A percentile compares a stretch with the other conserved stretches of the same genome.
phyloP scores from a whole-genome alignment of 2,888 invertebrate species.

The Synergus laeviventris region DNA sequence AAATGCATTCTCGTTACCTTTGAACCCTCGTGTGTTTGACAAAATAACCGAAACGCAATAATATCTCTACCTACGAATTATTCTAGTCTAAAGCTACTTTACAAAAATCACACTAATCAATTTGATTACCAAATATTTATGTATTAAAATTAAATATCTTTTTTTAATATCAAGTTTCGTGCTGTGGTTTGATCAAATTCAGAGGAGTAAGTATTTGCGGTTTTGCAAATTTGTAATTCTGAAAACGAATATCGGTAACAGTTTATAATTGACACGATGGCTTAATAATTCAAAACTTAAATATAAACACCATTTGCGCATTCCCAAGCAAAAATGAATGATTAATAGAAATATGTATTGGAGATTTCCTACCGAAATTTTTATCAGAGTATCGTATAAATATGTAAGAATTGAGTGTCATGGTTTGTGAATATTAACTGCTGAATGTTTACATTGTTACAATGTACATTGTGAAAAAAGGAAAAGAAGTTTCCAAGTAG shows the following conservation, averaged over 20 bases:
- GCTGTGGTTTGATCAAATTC: not conserved
- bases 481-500: conserved; percentile 26
- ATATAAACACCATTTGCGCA: not conserved
- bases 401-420: not conserved
- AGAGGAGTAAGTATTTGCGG: not conserved
- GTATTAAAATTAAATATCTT: not conserved
- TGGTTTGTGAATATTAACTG: not conserved
- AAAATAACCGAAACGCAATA: not conserved
- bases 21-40: not conserved
- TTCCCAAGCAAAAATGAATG: not conserved
- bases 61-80: not conserved
- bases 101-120: not conserved
- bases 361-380: too few relatives aligned
- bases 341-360: not conserved
- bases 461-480: conserved; percentile 6
- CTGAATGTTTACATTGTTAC: not conserved
- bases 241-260: not conserved
- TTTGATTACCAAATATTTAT: not conserved
- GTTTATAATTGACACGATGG: not conserved
- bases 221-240: not conserved
- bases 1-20: conserved; percentile 8
- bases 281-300: not conserved
- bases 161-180: not conserved
- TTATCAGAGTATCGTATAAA: not conserved
- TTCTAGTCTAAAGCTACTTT: not conserved